A percentile compares a stretch with the other conserved stretches of the same genome.
These are phyloP conservation scores for Actinernus sp. DNA, from an alignment of 92 coral and sea anemone species.

Conservation along the genomic window DNA sequence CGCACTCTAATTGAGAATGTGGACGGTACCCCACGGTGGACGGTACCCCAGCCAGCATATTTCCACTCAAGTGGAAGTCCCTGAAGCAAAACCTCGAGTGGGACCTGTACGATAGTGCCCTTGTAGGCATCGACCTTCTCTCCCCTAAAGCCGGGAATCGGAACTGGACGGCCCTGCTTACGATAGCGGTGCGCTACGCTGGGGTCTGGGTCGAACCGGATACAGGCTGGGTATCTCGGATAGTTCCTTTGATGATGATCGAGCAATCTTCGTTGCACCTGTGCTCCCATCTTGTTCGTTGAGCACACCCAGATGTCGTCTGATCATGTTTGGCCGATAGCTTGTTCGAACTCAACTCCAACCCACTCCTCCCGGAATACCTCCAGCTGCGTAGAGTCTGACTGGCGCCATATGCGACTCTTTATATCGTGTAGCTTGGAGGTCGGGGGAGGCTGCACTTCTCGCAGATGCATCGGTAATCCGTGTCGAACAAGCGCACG, in stretches of 20 bases:
- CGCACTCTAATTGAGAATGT: not conserved
- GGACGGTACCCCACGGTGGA: too few relatives aligned
- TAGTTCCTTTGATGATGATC: too few relatives aligned
- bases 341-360: slow-evolving; percentile 6
- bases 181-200: slow-evolving; percentile 12
- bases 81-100: not conserved
- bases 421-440: too few relatives aligned
- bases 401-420: slow-evolving; percentile 18
- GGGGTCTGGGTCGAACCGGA: slow-evolving; percentile 20
- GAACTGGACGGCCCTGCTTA: too few relatives aligned
- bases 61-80: slow-evolving; percentile 23
- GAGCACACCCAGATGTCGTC: too few relatives aligned
- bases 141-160: slow-evolving; percentile 5
- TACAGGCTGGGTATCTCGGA: too few relatives aligned
- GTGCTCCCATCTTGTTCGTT: too few relatives aligned
- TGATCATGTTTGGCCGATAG: slow-evolving; percentile 2
- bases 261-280: too few relatives aligned
- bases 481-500: too few relatives aligned
- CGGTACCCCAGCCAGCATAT: slow-evolving; percentile 3
- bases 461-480: too few relatives aligned
- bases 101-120: slow-evolving; percentile 3
- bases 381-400: slow-evolving; percentile 5
- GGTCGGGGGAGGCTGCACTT: too few relatives aligned
- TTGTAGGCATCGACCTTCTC: not conserved
- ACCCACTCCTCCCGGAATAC: too few relatives aligned